Evolutionary conservation across 2,797 vertebrate genomes (phyloP).

Genomic region (Falco berigora): DNA sequence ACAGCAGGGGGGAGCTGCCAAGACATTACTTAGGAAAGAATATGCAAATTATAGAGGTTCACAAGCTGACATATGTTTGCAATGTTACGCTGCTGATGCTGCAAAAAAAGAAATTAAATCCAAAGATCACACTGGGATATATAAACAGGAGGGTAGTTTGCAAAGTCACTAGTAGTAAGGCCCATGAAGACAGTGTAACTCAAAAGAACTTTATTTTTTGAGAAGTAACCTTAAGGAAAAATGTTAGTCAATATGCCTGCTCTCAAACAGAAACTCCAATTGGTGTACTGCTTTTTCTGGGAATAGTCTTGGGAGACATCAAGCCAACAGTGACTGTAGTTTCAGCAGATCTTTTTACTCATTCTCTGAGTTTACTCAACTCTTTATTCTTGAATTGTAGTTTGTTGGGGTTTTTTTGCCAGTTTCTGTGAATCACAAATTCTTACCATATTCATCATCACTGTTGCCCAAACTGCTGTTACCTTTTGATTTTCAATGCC

Average conservation of each 20-base stretch:
- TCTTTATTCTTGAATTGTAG: neutral
- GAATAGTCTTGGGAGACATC: neutral
- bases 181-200: neutral
- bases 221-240: neutral
- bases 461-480: neutral
- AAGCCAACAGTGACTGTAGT: neutral
- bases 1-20: neutral
- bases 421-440: neutral
- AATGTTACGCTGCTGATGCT: neutral
- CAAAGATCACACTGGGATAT: neutral
- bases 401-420: neutral
- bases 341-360: neutral
- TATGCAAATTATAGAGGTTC: neutral
- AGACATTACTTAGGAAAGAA: neutral
- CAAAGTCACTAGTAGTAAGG: neutral
- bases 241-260: neutral
- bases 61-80: neutral
- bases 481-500: neutral
- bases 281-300: neutral
- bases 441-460: neutral
- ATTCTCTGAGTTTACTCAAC: neutral
- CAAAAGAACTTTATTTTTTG: neutral
- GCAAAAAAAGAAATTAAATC: neutral
- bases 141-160: neutral
- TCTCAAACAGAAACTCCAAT: neutral